Base-by-base conservation (phyloP, 2,888 invertebrate species). In the Azorinus chamasolen region DNA sequence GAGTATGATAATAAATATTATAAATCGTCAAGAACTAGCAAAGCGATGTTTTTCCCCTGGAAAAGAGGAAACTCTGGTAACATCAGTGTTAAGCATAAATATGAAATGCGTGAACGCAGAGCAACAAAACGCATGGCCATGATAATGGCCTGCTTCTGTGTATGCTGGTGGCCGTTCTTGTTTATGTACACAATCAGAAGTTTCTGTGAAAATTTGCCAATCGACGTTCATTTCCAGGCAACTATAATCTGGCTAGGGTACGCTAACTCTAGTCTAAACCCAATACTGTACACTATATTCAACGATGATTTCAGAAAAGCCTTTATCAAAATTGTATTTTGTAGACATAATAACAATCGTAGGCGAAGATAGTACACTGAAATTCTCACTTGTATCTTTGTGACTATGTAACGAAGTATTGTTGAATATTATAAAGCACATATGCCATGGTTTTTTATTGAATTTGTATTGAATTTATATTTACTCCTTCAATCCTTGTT, bases 131-230 rank as follows among this genome's bases (percentile, higher is more conserved):
- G 92, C 6, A 93, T 93, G 93, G 90, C 92, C 18, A 89, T 92
- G 57, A 92, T 93, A 57, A 93, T 93, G 84, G 91, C 91, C 1
- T 91, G 89, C 70, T 93, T 93, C 81, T 89, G 91, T 45, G 86
- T 92, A 20, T 93, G 93, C 80, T 93, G 93, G 93, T 87, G 93
- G 70, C 93, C 93, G 18, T 93, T 93, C 83, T 88, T 93, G n/a
- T 88, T 91, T 58, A 91, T 92, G 88, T 93, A 93, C 77, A 84
- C 92, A 10, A 88, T 91, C 22, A 79, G 91, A 41, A 90, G 91
- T 50, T 87, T 91, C 57, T 91, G 91, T 73, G 77, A 80, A n/a
- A 63, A 79, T 16, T 88, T 88, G 61, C 76, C 84, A 53, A 78
- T 92, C 18, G 88, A 92, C 39, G 83, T 84, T 8, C 88, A 90